Evolutionary conservation across 2,113 vertebrate species (phyloP).

Genomic region (Bubo scandiacus): DNA sequence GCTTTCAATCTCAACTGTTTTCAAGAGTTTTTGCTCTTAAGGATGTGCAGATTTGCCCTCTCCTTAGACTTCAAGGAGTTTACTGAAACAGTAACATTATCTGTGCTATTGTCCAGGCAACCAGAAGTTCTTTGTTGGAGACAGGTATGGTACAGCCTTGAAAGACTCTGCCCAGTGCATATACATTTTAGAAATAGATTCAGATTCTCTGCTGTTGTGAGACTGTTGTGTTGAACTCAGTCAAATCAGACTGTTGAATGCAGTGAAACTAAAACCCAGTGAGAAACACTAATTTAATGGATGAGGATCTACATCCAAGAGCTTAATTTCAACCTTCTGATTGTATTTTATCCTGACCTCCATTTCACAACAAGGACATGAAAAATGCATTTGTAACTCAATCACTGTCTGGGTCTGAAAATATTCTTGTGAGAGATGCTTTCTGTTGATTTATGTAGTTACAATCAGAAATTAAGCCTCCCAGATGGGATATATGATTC

Average conservation of each 20-base stretch:
- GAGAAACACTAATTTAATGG: not conserved
- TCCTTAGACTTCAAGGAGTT: not conserved
- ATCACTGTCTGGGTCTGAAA: not conserved
- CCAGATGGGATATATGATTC: not conserved
- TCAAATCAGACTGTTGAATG: not conserved
- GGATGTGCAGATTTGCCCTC: not conserved
- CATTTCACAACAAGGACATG: not conserved
- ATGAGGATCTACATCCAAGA: not conserved
- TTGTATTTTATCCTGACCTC: not conserved
- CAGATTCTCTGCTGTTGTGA: not conserved
- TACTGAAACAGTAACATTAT: not conserved
- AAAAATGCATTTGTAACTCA: not conserved
- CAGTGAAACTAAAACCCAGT: not conserved
- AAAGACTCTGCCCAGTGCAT: not conserved
- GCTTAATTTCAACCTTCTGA: not conserved
- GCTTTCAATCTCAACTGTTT: not conserved
- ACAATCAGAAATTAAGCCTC: not conserved
- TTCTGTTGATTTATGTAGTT: not conserved
- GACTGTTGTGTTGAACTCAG: not conserved
- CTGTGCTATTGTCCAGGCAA: not conserved
- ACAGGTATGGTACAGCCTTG: not conserved
- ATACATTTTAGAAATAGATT: not conserved
- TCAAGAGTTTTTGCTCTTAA: not conserved
- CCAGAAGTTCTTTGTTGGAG: not conserved
- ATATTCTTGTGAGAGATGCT: not conserved